Base-by-base conservation (phyloP, 2,888 invertebrate genomes). In the Oxystoma pomonae region DNA sequence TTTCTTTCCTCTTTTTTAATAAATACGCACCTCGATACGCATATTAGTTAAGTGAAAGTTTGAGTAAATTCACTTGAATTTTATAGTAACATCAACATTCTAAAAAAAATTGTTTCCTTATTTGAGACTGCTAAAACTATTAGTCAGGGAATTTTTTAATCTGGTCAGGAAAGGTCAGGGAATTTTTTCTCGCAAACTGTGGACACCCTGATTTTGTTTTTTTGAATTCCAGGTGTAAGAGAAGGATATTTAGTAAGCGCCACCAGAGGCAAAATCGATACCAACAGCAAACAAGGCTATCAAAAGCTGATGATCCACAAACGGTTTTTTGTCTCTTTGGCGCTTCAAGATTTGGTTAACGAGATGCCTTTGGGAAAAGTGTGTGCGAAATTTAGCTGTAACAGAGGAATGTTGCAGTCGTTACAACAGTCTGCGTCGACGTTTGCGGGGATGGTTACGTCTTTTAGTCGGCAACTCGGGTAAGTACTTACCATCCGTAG, bases 391-490 rank as follows among this genome's bases (percentile, higher is more conserved):
- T 98, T 90, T 77, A 88, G 87, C 71, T 93, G 94, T 74, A 88
- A 90, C 61, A 88, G 96, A 60, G 98, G 98, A 16, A 87, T 94
- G 80, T 81, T 99, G 19, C 98, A 99, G 82, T 89, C 92, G 63
- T 83, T 99, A 21, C 98, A 99, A 80, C 96, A 97, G 79, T 90
- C 92, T 62, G 91, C 98, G 1, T 90, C 98, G 49, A 95, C 96
- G 49, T 98, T 97, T 85, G 96, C 98, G 61, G 97, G 96, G 62
- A 98, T 98, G 92, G 93, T 98, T 1, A 95, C 96, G 1, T 89
- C 93, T n/a, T 98, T 99, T 81, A 96, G 97, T 79, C 87, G 87
- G 67, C 90, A 95, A 60, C 82, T 99, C 12, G 94, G 96, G 35
- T 35, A 35, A 35, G 35, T 7, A 35, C 35, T 7, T 35, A n/a